A percentile compares a stretch with the other conserved stretches of the same genome.
These are phyloP conservation scores for Caenorhabditis sp. DNA, from an alignment of 2,888 invertebrate species.

Conservation along the genomic window DNA sequence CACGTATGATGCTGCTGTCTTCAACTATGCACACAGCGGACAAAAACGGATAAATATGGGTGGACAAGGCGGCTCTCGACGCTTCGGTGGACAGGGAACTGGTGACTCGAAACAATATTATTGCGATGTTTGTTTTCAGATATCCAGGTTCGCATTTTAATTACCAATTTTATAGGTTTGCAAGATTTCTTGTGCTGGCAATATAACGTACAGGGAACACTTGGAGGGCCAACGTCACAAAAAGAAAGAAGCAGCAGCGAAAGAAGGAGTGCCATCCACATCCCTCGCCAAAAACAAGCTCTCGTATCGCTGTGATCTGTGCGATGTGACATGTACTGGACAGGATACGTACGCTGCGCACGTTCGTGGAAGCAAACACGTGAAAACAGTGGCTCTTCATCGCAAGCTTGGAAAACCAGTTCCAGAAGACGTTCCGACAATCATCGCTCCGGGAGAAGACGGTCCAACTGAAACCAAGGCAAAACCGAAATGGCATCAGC, in stretches of 20 bases:
- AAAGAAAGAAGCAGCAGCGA: conserved; percentile 89
- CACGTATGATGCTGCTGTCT: conserved; percentile 27
- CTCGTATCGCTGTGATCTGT: conserved; percentile 93
- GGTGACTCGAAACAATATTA: conserved; percentile 31
- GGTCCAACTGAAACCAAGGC: conserved; percentile 43
- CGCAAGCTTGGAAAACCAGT: conserved; percentile 97
- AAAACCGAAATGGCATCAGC: conserved; percentile 53
- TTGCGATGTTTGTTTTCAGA: too few relatives aligned
- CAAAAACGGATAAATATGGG: neutral
- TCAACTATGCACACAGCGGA: conserved; percentile 18
- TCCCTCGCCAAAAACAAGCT: conserved; percentile 43
- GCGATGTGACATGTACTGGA: conserved; percentile 98
- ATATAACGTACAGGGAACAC: conserved; percentile 91
- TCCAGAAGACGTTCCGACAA: conserved; percentile 89
- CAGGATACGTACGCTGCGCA: conserved; percentile 96
- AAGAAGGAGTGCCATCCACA: conserved; percentile 83
- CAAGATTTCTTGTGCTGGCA: conserved; percentile 82
- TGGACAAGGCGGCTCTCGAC: neutral
- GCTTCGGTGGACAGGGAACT: neutral
- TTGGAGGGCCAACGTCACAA: conserved; percentile 98
- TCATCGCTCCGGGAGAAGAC: conserved; percentile 81
- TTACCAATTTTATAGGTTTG: too few relatives aligned
- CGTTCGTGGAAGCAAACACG: conserved; percentile 96
- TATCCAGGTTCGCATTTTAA: too few relatives aligned
- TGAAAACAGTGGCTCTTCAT: conserved; percentile 94